Evolutionary conservation across 2,113 vertebrate genomes (phyloP).

Genomic region (Calonectris borealis): DNA sequence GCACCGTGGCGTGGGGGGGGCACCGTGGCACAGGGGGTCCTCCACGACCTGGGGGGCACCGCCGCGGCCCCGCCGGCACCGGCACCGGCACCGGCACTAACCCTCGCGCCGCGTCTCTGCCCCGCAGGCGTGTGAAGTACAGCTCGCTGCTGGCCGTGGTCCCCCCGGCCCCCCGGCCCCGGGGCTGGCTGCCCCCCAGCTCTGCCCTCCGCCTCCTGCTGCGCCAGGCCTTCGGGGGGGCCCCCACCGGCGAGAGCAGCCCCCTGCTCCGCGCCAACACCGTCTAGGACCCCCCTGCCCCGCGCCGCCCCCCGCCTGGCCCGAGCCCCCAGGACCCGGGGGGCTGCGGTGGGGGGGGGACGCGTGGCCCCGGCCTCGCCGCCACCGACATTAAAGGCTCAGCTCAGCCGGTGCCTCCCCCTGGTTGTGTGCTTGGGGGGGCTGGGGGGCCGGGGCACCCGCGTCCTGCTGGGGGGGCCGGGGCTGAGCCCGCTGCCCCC

Average conservation of each 20-base stretch:
- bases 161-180: not conserved
- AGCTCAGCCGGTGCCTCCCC: not conserved
- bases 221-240: conserved; percentile 77
- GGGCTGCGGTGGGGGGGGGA: not conserved
- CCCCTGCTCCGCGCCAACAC: conserved; percentile 84
- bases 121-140: conserved; percentile 76
- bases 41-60: not conserved
- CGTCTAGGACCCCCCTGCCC: conserved; percentile 66
- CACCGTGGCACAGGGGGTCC: too few species aligned
- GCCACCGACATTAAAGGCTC: not conserved
- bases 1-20: not conserved
- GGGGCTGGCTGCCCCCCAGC: conserved; percentile 49
- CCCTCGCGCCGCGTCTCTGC: not conserved
- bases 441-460: not conserved
- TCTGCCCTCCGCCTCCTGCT: conserved; percentile 78
- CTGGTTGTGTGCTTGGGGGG: not conserved
- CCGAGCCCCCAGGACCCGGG: not conserved
- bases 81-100: not conserved
- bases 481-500: not conserved
- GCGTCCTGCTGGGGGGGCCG: not conserved
- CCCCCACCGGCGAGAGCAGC: conserved; percentile 79
- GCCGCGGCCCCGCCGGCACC: not conserved
- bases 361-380: not conserved
- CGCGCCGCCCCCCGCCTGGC: not conserved
- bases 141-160: conserved; percentile 64